phyloP scores from a whole-genome alignment of 2,113 vertebrate genomes.

The Nesogale talazaci region DNA sequence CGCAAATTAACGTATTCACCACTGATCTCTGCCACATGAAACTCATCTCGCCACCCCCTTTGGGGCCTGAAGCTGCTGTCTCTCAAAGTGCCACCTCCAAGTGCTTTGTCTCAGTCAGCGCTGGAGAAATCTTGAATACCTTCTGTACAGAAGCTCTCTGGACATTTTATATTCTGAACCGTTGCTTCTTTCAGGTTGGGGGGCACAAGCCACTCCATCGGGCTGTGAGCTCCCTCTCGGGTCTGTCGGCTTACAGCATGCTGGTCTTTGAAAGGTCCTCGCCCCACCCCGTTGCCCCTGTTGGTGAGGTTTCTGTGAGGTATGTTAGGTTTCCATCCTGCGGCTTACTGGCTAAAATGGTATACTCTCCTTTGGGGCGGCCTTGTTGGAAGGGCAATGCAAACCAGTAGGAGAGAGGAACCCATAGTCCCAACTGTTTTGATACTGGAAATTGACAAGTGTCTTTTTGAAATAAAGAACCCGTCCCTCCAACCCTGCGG shows the following conservation, averaged over 20 bases:
- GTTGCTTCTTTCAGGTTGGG: constrained; percentile 66
- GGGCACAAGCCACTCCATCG: not conserved
- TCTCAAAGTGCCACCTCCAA: constrained; percentile 77
- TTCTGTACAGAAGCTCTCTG: constrained; percentile 68
- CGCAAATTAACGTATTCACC: constrained; percentile 55
- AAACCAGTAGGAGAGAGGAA: constrained; percentile 65
- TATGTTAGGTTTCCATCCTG: constrained; percentile 31
- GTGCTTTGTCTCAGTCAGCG: constrained; percentile 68
- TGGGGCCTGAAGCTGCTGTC: constrained; percentile 77
- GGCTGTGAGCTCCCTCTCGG: constrained; percentile 48
- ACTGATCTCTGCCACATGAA: constrained; percentile 59
- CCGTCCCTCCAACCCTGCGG: constrained; percentile 78
- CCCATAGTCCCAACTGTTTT: constrained; percentile 83
- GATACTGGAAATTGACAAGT: constrained; percentile 86
- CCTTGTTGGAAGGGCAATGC: constrained; percentile 73
- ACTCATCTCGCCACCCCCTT: constrained; percentile 64
- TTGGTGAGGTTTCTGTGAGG: constrained; percentile 51
- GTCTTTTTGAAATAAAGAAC: constrained; percentile 88
- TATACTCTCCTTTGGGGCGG: constrained; percentile 75
- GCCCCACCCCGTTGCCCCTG: not conserved
- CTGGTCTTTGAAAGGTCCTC: constrained; percentile 18
- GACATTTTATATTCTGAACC: constrained; percentile 74
- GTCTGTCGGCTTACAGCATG: constrained; percentile 64
- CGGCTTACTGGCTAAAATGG: constrained; percentile 77
- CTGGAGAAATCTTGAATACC: constrained; percentile 80